These are phyloP conservation scores for Plebejus argus DNA, from an alignment of 2,888 invertebrate genomes.

Conservation along the genomic window DNA sequence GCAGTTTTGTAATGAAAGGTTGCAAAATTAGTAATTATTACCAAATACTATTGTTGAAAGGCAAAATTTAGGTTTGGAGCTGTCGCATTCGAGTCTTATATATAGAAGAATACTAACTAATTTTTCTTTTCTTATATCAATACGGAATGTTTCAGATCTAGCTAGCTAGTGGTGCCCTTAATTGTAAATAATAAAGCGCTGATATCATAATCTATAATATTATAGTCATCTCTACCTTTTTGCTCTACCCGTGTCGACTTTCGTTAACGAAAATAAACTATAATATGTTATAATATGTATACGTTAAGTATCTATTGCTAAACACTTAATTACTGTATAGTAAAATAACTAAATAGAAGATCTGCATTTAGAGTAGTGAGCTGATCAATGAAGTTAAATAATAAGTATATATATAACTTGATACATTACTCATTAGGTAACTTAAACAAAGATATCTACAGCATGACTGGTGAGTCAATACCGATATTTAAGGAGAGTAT, in stretches of 20 bases:
- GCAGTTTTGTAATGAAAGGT: too few relatives aligned
- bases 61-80: background rate
- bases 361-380: too few relatives aligned
- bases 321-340: background rate
- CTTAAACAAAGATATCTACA: too few relatives aligned
- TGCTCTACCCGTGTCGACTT: background rate
- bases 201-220: too few relatives aligned
- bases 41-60: background rate
- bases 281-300: background rate
- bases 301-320: background rate
- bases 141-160: conserved; percentile 31
- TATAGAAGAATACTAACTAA: background rate
- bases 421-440: too few relatives aligned
- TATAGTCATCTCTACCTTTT: background rate
- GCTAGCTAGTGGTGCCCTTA: background rate
- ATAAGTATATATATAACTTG: too few relatives aligned
- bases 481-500: too few relatives aligned
- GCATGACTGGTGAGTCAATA: too few relatives aligned
- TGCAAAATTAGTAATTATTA: too few relatives aligned
- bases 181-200: background rate
- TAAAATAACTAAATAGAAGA: background rate
- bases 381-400: too few relatives aligned
- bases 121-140: background rate
- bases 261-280: background rate
- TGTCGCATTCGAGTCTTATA: background rate